Base-by-base conservation (phyloP, 2,888 invertebrate species). In the Metellina segmentata region DNA sequence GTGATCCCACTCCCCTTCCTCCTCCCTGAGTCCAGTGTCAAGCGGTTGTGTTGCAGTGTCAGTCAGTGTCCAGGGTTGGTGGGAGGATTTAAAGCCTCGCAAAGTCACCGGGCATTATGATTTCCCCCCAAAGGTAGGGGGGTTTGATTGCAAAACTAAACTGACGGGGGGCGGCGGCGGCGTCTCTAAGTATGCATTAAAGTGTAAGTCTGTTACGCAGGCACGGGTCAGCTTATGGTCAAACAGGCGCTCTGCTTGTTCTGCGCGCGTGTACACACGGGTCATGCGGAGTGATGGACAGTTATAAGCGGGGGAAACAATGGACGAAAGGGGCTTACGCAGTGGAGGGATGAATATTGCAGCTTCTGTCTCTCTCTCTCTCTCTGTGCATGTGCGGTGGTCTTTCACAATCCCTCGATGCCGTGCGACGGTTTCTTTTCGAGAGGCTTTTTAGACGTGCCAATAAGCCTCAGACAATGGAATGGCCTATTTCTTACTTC, bases 121-220 rank as follows among this genome's bases (percentile, higher is more conserved):
- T 20, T 69, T 13, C 20, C 34, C n/a, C 53, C 81, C 81, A 13
- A 13, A 1, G 75, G 49, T 13, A 52, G 19, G n/a, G 85, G 69
- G 48, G 78, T 90, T 78, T 85, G 85, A 85, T 86, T 90, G 85
- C 85, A 90, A 86, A 85, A 90, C 85, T 86, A 79, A 85, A 85
- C 88, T 61, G 81, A 34, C 20, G 83, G 71, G 11, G 83, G 19
- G 51, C 77, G 52, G 71, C 77, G 52, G 71, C 70, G 85, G 53
- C 81, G 69, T 81, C 91, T 87, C 91, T 91, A 91, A 91, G 91
- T 91, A 87, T 87, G 91, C 91, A 91, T 91, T 91, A 91, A 91
- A 91, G 91, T 91, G 91, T 91, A 87, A 91, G 91, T 91, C 91
- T 78, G 86, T 81, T 82, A 75, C 53, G 13, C 52, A 19, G 51